Evolutionary conservation across 2,888 invertebrate species (phyloP), one percentile per base, ranked within the genome.

Genomic region (Eristalis intricaria): DNA sequence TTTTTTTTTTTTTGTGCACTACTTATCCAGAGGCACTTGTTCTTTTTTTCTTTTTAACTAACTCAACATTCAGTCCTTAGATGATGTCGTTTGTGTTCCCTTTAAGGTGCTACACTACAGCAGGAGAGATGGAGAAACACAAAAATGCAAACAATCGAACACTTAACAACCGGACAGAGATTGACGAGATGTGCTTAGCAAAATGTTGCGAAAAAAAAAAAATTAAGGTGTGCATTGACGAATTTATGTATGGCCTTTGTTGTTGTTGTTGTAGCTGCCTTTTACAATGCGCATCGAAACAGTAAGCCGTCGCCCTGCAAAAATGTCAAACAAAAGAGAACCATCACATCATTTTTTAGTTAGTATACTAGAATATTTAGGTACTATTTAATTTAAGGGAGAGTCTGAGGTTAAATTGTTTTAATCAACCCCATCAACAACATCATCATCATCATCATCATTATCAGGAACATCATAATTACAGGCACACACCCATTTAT

Each of bases 371-470:
- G 50, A 50, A 1, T 50, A 43, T 43, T 15, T 50, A 19, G 50
- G n/a, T 50, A 15, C n/a, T 50, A n/a, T 50, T 43, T 19, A 5
- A 2, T 40, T 66, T 61, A 26, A 68, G 69, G 77, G 50, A 69
- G 13, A 76, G 19, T 23, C 69, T 63, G 35, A 69, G 61, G 69
- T 69, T 40, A 63, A 69, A 77, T 50, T 63, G 38, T 56, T 63
- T 69, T 50, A 63, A 77, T 63, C 77, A 69, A 69, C 69, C 77
- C 69, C 77, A 70, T 64, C 26, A 38, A 26, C 29, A 63, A 35
- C 69, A 50, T 35, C 23, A 23, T 5, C 13, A 3, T 19, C 15
- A 19, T 19, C 43, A 11, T 35, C 35, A 7, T 32, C 35, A 11
- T n/a, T n/a, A n/a, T n/a, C n/a, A 32, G 2, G 35, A 13, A 10